Percentiles rank a stretch among this genome's conserved stretches.
phyloP scores from a whole-genome alignment of 2,797 vertebrate genomes.

The Sebastes taczanowskii region DNA sequence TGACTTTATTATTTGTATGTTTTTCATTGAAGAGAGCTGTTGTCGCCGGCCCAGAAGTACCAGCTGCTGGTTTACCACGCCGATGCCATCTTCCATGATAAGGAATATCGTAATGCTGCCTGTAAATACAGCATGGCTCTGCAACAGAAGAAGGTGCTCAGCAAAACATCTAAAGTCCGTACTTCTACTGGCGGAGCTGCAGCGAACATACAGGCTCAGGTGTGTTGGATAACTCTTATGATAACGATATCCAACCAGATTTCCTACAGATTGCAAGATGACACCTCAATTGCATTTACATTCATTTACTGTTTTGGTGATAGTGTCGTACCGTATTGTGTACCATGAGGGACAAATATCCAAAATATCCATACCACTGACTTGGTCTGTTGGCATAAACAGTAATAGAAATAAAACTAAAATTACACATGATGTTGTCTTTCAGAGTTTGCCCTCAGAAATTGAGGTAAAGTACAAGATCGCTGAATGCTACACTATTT shows the following conservation, averaged over 20 bases:
- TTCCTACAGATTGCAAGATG: background rate
- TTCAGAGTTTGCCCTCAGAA: conserved; percentile 94
- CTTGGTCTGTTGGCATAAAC: background rate
- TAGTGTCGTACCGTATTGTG: background rate
- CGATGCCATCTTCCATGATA: conserved; percentile 97
- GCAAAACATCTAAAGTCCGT: conserved; percentile 98
- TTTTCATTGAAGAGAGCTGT: conserved; percentile 89
- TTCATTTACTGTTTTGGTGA: background rate
- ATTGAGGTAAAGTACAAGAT: conserved; percentile 99
- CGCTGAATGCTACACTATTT: conserved; percentile 97
- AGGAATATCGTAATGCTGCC: conserved; percentile 97
- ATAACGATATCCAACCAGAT: background rate
- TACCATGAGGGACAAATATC: background rate
- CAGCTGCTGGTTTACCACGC: conserved; percentile 97
- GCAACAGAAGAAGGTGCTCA: conserved; percentile 97
- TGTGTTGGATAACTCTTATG: conserved; percentile 47
- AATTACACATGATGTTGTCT: background rate
- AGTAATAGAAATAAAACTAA: background rate
- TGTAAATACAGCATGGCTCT: conserved; percentile 98
- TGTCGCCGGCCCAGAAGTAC: conserved; percentile 97
- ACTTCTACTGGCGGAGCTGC: conserved; percentile 91
- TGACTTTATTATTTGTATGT: background rate
- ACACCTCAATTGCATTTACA: background rate
- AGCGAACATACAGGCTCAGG: conserved; percentile 91
- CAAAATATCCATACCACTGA: background rate